Percentiles rank a stretch among this genome's conserved stretches.
Evolutionary conservation across 2,888 invertebrate species (phyloP).

Genomic region (Alloscopus bannaensis): DNA sequence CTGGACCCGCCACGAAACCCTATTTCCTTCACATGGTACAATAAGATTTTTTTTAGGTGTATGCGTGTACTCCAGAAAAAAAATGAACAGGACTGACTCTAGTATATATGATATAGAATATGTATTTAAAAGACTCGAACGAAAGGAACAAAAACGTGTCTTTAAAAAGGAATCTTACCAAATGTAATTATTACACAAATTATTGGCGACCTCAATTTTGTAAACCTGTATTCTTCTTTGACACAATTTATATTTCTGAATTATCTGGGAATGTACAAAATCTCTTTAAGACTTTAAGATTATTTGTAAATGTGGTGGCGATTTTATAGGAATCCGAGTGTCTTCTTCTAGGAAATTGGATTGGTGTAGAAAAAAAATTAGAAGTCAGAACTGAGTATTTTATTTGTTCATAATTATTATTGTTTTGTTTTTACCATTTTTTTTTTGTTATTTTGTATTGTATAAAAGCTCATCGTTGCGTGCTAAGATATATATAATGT

Average conservation of each 20-base stretch:
- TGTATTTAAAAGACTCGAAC: constrained; percentile 38
- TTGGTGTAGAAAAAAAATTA: constrained; percentile 12
- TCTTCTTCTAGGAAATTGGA: background rate
- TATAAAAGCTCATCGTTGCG: background rate
- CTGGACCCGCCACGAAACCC: constrained; percentile 45
- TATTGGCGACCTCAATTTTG: too few relatives aligned
- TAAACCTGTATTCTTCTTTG: constrained; percentile 16
- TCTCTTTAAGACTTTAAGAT: background rate
- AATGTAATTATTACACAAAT: background rate
- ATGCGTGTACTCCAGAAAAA: background rate
- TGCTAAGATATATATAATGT: constrained; percentile 1
- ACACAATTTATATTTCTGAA: constrained; percentile 15
- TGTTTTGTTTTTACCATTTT: constrained; percentile 44
- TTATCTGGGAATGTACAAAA: constrained; percentile 42
- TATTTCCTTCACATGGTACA: constrained; percentile 51
- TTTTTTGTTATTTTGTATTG: constrained; percentile 33
- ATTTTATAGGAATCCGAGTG: background rate
- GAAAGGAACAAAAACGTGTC: constrained; percentile 18
- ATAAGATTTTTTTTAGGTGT: constrained; percentile 1
- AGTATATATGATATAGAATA: constrained; percentile 25
- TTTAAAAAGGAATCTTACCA: background rate
- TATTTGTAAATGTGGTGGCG: constrained; percentile 26
- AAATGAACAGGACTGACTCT: constrained; percentile 41
- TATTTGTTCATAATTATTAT: constrained; percentile 63
- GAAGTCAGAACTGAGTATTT: constrained; percentile 59